Conservation (phyloP, 2,888 invertebrate species). For the Agrochola litura region DNA sequence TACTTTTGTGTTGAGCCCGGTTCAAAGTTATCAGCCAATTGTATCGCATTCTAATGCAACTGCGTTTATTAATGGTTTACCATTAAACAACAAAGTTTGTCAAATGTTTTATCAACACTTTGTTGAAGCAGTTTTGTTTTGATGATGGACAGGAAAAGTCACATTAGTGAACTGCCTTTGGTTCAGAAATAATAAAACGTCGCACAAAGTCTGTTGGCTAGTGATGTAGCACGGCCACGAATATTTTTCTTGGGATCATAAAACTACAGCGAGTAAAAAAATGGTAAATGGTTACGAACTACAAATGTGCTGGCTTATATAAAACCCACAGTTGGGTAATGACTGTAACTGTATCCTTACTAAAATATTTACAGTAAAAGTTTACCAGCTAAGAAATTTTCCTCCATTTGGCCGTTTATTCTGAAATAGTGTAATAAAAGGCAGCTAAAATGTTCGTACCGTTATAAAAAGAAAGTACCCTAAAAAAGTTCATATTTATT, state of each 20-base stretch:
- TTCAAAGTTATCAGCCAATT: conserved; percentile 63
- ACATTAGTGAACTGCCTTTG: conserved; percentile 9
- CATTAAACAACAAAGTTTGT: conserved; percentile 44
- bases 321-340: conserved; percentile 61
- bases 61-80: conserved; percentile 55
- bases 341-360: conserved; percentile 65
- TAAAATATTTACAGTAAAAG: conserved; percentile 70
- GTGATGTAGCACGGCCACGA: conserved; percentile 8
- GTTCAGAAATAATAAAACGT: conserved; percentile 16
- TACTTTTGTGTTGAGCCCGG: conserved; percentile 59
- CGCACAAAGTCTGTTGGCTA: background rate
- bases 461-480: conserved; percentile 77
- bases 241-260: conserved; percentile 31
- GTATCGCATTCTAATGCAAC: conserved; percentile 62
- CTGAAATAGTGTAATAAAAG: conserved; percentile 74
- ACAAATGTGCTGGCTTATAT: conserved; percentile 55
- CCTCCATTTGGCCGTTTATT: conserved; percentile 68
- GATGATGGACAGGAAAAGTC: background rate
- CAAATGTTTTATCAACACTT: conserved; percentile 44
- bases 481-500: conserved; percentile 86
- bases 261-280: conserved; percentile 39
- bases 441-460: conserved; percentile 77
- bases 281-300: conserved; percentile 58
- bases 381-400: conserved; percentile 69
- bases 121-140: conserved; percentile 35